Evolutionary conservation across 2,888 invertebrate genomes (phyloP), one percentile per base, ranked within the genome.

Genomic region (Drosophila rellima): DNA sequence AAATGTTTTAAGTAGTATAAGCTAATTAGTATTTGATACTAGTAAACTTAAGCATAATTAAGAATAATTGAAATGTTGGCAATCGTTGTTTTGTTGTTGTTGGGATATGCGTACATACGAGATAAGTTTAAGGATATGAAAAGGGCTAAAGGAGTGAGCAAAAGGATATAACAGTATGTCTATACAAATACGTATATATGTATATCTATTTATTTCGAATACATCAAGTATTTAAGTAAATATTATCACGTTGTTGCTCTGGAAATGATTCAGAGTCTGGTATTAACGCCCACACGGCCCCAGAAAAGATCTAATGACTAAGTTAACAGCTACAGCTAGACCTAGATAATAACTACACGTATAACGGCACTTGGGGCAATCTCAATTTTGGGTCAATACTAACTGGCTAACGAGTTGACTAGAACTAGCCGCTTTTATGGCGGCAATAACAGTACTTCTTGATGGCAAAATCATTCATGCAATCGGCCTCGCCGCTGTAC

Each of bases 391-490:
- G 15, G 8, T 54, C 17, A 29, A 18, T 55, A 54, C 15, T 15
- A 23, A 51, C 47, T 47, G 31, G 31, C 26, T 26, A 39, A 39
- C n/a, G 0, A 7, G 15, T 5, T 48, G 52, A 52, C 39, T 52
- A 39, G 39, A 39, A 18, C 52, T 47, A 78, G 5, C 69, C 74
- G 44, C 79, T 74, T 40, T 79, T 72, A 29, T 78, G 82, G 3
- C 70, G 76, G 75, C 95, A 95, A 73, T 93, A 94, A 86, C 95
- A 95, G 90, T 94, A 94, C 74, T 94, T 94, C 82, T 94, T 94
- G n/a, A 94, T 92, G 60, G 93, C 91, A 51, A 93, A 92, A 78
- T 94, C 93, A 15, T 91, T 85, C 54, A 94, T 92, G 84, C 95
- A 95, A 13, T 90, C 87, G 66, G 94, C 94, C 82, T 94, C 94